Evolutionary conservation across 2,888 invertebrate genomes (phyloP).

Genomic region (Habrosyne pyritoides): DNA sequence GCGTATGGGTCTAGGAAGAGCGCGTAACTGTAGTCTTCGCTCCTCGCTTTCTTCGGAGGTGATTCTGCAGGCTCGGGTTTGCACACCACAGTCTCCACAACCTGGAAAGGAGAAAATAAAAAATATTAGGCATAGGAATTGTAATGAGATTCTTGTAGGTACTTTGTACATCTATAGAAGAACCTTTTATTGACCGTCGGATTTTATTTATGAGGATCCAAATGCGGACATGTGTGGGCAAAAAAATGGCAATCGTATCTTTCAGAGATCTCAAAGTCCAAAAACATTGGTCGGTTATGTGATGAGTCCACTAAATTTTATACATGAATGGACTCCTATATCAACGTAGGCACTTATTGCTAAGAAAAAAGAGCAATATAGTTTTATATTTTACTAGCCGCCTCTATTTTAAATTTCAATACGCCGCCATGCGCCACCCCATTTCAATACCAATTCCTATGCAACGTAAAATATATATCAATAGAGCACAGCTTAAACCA

Average conservation of each 20-base stretch:
- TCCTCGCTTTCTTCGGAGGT: constrained; percentile 86
- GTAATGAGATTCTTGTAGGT: neutral
- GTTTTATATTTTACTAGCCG: too few relatives aligned
- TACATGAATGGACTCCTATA: too few relatives aligned
- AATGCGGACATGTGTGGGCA: neutral
- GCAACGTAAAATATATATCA: neutral
- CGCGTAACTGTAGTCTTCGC: constrained; percentile 82
- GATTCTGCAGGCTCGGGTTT: constrained; percentile 84
- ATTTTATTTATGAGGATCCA: neutral
- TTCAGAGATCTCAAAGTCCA: too few relatives aligned
- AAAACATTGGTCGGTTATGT: too few relatives aligned
- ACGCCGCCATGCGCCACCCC: neutral
- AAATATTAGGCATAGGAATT: constrained; percentile 11
- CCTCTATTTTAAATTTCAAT: too few relatives aligned
- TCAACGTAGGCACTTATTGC: too few relatives aligned
- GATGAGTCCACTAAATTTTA: too few relatives aligned
- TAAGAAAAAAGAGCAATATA: too few relatives aligned
- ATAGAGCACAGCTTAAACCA: constrained; percentile 16
- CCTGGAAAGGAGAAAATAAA: constrained; percentile 62
- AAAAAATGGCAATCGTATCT: too few relatives aligned
- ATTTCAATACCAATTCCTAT: neutral
- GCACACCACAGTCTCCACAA: constrained; percentile 76
- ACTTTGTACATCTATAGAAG: neutral
- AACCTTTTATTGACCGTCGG: neutral
- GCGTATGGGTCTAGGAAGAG: constrained; percentile 73